Base-by-base conservation (phyloP, 2,888 invertebrate genomes). In the Eumacrocentrus americanus region DNA sequence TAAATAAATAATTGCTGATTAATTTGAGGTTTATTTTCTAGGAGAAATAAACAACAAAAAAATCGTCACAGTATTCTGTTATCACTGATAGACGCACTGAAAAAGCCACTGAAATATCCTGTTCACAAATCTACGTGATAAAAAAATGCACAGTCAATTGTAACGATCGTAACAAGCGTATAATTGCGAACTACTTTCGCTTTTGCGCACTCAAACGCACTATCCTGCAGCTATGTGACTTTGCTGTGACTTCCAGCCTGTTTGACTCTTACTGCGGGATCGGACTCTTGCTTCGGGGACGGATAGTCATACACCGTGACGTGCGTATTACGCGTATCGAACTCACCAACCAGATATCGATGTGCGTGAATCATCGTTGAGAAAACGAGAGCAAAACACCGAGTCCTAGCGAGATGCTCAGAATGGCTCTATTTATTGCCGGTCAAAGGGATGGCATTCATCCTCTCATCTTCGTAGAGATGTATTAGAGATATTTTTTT, bases 141-240 rank as follows among this genome's bases (percentile, higher is more conserved):
- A 47, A 37, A 53, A 55, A 53, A 51, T 38, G 18, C 37, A 51
- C 34, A 25, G 22, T 50, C 34, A 51, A 38, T 42, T 56, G 37
- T 47, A 52, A 56, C 23, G 40, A 40, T 38, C 25, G 48, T 48
- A 56, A 56, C 38, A 56, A 62, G 58, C 64, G 62, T 62, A 57
- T 61, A 66, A 66, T 63, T 66, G 60, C 40, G 38, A 50, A 51
- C 63, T 48, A 67, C 67, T 67, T 67, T 67, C 67, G 67, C 67
- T 67, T 65, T 67, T 65, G 54, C 65, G 50, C 63, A 54, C 58
- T 59, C 47, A 59, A 58, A 61, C 46, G 5, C 9, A 29, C 29
- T 29, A 29, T 22, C 22, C 25, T 25, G 5, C 6, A 23, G 46
- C 23, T 14, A 46, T 25, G 22, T 37, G 25, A 46, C 25, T 46